Base-by-base conservation (phyloP, 2,888 invertebrate species). In the Panorpa germanica region DNA sequence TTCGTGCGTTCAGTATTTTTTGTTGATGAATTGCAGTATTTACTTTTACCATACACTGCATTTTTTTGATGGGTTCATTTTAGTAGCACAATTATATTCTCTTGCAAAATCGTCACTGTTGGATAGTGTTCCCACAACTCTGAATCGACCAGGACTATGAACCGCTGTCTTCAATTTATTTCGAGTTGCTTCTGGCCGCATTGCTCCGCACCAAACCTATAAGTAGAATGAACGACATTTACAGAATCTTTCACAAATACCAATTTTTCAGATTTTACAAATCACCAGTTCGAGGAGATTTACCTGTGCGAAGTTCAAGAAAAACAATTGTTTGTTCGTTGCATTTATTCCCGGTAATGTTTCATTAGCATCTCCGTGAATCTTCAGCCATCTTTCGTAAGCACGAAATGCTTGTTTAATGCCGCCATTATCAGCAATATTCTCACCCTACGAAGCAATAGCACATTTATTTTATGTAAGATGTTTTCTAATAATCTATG, bases 401-500 rank as follows among this genome's bases (percentile, higher is more conserved):
- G 88, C 86, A 47, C 77, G 61, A 41, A 80, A 93, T 0, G 91
- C 81, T 52, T 91, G 85, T 45, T 91, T 86, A 30, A 95, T 66
- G 1, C 93, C 93, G 0, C 93, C 93, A 47, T 93, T 93, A 49
- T 95, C 95, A 0, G 93, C 93, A 43, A 95, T 93, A 47, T 95
- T 93, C 54, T 93, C 93, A 2, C 83, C 83, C 27, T 5, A 24
- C 6, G 7, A 10, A 9, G 11, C 6, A 7, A 24, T 9, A 24
- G 6, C 8, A 24, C 6, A n/a, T 24, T 24, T 24, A 24, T 9
- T 9, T 6, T 9, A 22, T 28, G 12, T 2, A 26, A 22, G 13
- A n/a, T 3, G 12, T n/a, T 15, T 18, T 31, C 9, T 16, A 24
- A 9, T 22, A 25, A 5, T 12, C 19, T 4, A 25, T 8, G 15